A percentile compares a stretch with the other conserved stretches of the same genome.
Conservation (phyloP, 1,140 invertebrate species). For the Riptortus pedestris region DNA sequence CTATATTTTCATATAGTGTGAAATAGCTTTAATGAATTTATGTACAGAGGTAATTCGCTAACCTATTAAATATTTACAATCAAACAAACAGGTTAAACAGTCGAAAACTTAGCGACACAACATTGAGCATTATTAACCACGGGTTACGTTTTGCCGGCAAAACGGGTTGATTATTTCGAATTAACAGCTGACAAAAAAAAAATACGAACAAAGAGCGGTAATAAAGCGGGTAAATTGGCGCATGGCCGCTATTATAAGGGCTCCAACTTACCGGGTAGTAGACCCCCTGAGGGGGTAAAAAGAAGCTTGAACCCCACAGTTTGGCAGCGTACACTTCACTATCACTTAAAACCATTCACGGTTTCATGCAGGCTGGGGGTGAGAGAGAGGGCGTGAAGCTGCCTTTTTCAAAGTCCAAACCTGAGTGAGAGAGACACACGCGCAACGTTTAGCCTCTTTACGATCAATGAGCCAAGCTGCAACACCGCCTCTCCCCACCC, state of each 20-base stretch:
- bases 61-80: too few species aligned
- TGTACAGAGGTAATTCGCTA: too few species aligned
- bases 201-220: neutral
- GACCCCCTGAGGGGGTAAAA: slow-evolving; percentile 84
- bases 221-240: neutral
- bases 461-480: slow-evolving; percentile 26
- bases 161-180: too few species aligned
- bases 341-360: slow-evolving; percentile 29
- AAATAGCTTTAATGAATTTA: too few species aligned
- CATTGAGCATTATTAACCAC: too few species aligned
- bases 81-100: too few species aligned
- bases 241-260: neutral
- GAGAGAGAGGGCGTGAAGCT: slow-evolving; percentile 6
- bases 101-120: too few species aligned
- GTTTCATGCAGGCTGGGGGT: slow-evolving; percentile 16
- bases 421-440: neutral
- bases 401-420: neutral
- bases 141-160: too few species aligned
- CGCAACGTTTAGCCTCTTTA: slow-evolving; percentile 8
- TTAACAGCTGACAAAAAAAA: too few species aligned
- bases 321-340: slow-evolving; percentile 61
- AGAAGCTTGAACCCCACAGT: slow-evolving; percentile 86
- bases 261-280: slow-evolving; percentile 74
- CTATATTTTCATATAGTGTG: too few species aligned
- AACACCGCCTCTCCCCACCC: slow-evolving; percentile 7